Conservation (phyloP, 2,888 invertebrate species). For the Drosophila fulvimacula region DNA sequence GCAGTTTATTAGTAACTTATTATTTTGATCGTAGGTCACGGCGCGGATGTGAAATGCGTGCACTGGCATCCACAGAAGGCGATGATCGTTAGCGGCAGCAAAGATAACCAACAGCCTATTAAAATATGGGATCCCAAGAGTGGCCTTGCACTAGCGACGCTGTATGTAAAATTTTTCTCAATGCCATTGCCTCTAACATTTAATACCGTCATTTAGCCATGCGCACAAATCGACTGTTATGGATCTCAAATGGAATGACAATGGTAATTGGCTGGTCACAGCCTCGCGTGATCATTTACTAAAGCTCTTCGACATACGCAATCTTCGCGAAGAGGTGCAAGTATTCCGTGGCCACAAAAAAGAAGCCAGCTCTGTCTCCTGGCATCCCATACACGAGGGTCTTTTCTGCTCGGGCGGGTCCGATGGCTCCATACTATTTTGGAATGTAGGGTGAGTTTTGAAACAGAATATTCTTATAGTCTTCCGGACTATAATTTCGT, state of each 20-base stretch:
- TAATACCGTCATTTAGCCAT: slow-evolving; percentile 87
- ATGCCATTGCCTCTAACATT: background rate
- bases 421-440: slow-evolving; percentile 99
- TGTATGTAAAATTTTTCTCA: slow-evolving; percentile 87
- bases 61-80: slow-evolving; percentile 99
- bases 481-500: background rate
- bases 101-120: slow-evolving; percentile 99
- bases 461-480: background rate
- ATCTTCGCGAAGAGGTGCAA: slow-evolving; percentile 97
- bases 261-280: slow-evolving; percentile 99
- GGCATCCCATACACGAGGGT: slow-evolving; percentile 99
- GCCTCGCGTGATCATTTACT: slow-evolving; percentile 98
- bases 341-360: slow-evolving; percentile 99
- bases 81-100: slow-evolving; percentile 98
- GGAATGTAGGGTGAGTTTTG: slow-evolving; percentile 95
- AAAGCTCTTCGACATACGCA: slow-evolving; percentile 98
- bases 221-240: slow-evolving; percentile 99
- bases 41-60: slow-evolving; percentile 99
- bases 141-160: slow-evolving; percentile 96
- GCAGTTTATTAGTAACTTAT: background rate
- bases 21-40: slow-evolving; percentile 89
- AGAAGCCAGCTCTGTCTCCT: slow-evolving; percentile 98
- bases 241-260: slow-evolving; percentile 99
- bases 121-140: slow-evolving; percentile 99
- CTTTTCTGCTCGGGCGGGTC: slow-evolving; percentile 99